Conservation (phyloP, 2,888 invertebrate species). For the Sarcophaga caerulescens region DNA sequence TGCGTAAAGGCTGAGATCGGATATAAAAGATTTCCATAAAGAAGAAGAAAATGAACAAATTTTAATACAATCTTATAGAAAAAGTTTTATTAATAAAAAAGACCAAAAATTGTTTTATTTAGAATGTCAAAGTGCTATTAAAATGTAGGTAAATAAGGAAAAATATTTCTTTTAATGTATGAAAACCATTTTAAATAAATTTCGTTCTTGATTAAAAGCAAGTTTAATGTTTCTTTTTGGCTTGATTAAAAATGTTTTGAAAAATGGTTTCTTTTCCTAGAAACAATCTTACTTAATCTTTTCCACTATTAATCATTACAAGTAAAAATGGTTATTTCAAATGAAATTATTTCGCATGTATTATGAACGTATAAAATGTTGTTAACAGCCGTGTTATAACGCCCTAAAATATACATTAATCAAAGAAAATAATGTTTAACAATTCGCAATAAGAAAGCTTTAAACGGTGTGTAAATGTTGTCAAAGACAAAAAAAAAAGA, state of each 20-base stretch:
- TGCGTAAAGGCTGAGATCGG: conserved; percentile 72
- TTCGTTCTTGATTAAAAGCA: neutral
- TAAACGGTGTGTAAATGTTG: neutral
- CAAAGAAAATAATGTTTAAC: conserved; percentile 2
- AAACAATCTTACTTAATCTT: conserved; percentile 25
- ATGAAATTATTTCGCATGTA: neutral
- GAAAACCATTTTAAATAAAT: conserved; percentile 15
- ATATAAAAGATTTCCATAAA: conserved; percentile 72
- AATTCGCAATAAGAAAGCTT: neutral
- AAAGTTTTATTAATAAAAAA: conserved; percentile 13
- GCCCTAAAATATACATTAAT: conserved; percentile 45
- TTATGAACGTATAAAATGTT: conserved; percentile 42
- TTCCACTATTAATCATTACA: conserved; percentile 62
- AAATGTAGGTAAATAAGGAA: conserved; percentile 11
- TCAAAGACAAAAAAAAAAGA: neutral
- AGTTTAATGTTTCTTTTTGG: neutral
- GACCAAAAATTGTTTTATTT: neutral
- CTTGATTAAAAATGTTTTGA: conserved; percentile 57
- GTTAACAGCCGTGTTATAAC: conserved; percentile 27
- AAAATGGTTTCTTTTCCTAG: conserved; percentile 58
- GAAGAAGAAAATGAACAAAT: too few species aligned
- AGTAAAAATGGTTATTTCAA: conserved; percentile 13
- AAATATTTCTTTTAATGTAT: neutral
- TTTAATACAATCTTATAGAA: neutral
- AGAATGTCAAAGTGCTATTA: conserved; percentile 2